Evolutionary conservation across 2,888 invertebrate species (phyloP), one percentile per base, ranked within the genome.

Genomic region (Agrypnus murinus): DNA sequence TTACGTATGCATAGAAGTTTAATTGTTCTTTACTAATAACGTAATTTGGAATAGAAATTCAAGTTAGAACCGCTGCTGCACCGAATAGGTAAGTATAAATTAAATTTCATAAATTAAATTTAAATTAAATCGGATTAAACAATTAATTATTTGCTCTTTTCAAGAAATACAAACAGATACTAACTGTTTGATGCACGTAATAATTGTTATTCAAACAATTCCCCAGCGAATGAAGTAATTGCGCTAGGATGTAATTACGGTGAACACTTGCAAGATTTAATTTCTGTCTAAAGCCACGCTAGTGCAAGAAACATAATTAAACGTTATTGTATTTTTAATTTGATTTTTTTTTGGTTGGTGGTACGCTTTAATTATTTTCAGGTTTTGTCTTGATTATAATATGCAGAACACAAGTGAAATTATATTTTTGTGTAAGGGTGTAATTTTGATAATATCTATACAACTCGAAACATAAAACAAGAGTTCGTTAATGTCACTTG

Each of bases 261-360:
- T 5, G 53, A 53, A 32, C 53, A 53, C 34, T 53, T 48, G 15
- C 31, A 53, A 53, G 53, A 53, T 53, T 53, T 53, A 53, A 50
- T 53, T 53, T 53, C 32, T 31, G n/a, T 53, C 34, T 25, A 5
- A 34, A 53, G 15, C 32, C 15, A 15, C 9, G 3, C 34, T 15
- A 53, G 34, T 7, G 2, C 46, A 17, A 17, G 15, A 25, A 15
- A 10, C 25, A 34, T 53, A 53, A 53, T 53, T 31, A 53, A 53
- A 53, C n/a, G 53, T 34, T 15, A 53, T 40, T 40, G 40, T 40
- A 7, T 40, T 40, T 53, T 53, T 53, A 53, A 53, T 34, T 53
- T 53, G 53, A 31, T 34, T 34, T 34, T 34, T 53, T 34, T 8
- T n/a, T 50, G 10, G 6, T 43, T 15, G 15, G 17, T 46, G 14